Percentiles rank a stretch among this genome's conserved stretches.
phyloP scores from a whole-genome alignment of 53 echinoderm and acorn worm species.

The Patiria pectinifera region DNA sequence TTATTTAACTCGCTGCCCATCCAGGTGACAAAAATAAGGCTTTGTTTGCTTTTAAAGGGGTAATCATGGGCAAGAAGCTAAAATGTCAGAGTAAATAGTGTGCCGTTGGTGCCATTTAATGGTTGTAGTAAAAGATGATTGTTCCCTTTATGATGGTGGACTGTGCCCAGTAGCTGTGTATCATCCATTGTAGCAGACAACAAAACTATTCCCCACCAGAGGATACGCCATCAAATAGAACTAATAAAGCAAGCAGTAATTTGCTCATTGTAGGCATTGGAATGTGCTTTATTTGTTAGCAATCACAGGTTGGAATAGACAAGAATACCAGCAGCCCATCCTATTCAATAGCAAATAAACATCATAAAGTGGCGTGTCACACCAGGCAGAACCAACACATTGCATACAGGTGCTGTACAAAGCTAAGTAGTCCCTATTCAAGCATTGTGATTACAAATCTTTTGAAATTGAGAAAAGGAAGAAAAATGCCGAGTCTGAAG shows the following conservation, averaged over 20 bases:
- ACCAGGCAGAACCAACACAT: not conserved
- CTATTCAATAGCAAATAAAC: not conserved
- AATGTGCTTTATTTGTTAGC: not conserved
- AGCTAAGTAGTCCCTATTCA: no score
- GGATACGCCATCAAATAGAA: not conserved
- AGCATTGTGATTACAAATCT: no score
- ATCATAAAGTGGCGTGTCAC: not conserved
- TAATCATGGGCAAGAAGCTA: conserved; percentile 28
- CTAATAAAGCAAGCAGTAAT: conserved; percentile 21
- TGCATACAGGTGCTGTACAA: not conserved
- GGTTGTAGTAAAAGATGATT: conserved; percentile 3
- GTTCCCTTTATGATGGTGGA: conserved; percentile 23
- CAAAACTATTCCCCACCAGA: not conserved
- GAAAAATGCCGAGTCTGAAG: no score
- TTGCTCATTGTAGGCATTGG: conserved; percentile 31
- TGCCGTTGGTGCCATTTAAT: conserved; percentile 24
- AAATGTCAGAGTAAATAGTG: conserved; percentile 21
- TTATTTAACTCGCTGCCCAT: not conserved
- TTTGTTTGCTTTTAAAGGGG: not conserved
- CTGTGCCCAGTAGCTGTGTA: conserved; percentile 23
- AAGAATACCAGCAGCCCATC: not conserved
- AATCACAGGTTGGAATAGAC: not conserved
- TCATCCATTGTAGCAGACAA: conserved; percentile 16
- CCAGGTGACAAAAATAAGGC: not conserved
- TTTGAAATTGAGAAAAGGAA: no score